A percentile compares a stretch with the other conserved stretches of the same genome.
Evolutionary conservation across 2,797 vertebrate genomes (phyloP).

Genomic region (Falco naumanni): DNA sequence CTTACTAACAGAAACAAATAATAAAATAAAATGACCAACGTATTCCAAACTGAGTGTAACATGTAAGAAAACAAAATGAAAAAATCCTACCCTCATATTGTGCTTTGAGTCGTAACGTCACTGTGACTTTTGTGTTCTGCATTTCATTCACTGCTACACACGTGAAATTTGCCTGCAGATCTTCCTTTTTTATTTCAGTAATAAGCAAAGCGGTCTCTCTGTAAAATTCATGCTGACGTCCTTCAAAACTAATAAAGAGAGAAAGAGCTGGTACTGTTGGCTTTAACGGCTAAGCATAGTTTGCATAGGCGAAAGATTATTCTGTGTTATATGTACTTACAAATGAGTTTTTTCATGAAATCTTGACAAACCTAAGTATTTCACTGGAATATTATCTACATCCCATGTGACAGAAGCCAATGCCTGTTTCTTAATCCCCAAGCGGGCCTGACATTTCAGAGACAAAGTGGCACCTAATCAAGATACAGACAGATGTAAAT

Average conservation of each 20-base stretch:
- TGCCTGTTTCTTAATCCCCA: constrained; percentile 56
- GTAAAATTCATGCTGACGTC: neutral
- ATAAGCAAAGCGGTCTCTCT: constrained; percentile 70
- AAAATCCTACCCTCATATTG: constrained; percentile 39
- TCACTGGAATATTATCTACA: neutral
- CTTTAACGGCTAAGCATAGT: neutral
- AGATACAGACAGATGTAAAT: neutral
- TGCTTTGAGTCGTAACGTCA: constrained; percentile 61
- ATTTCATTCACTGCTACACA: neutral
- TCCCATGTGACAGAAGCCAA: constrained; percentile 49
- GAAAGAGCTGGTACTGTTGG: neutral
- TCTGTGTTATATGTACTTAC: constrained; percentile 30
- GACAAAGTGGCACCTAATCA: constrained; percentile 62
- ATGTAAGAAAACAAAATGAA: neutral
- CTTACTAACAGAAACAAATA: neutral
- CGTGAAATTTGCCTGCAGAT: constrained; percentile 70
- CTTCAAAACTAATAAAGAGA: constrained; percentile 35
- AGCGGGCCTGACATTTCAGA: constrained; percentile 70
- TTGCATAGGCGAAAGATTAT: neutral
- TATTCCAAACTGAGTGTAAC: neutral
- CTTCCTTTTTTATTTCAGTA: constrained; percentile 57
- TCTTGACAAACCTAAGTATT: neutral
- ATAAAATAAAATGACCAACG: neutral
- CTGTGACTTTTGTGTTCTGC: accelerated
- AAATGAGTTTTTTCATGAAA: neutral